Evolutionary conservation across 2,888 invertebrate genomes (phyloP).

Genomic region (Nymphalis polychloros): DNA sequence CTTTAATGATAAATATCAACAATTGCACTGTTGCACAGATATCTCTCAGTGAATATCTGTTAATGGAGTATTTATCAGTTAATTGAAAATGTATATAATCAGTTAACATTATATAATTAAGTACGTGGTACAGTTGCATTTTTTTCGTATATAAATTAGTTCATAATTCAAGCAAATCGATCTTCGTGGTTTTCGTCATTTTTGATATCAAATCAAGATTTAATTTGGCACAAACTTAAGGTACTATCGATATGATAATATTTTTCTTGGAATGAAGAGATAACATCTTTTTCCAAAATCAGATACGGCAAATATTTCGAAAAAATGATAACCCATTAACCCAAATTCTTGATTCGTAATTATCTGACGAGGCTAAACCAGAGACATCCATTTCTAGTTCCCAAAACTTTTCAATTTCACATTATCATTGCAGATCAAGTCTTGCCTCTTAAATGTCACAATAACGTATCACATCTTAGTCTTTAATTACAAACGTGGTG

Average conservation of each 20-base stretch:
- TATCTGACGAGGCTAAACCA: no score
- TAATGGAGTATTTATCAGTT: constrained; percentile 9
- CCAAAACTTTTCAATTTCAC: not conserved
- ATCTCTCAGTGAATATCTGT: not conserved
- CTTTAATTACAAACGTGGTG: constrained; percentile 91
- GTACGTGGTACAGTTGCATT: not conserved
- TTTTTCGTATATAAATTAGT: not conserved
- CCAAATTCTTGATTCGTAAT: no score
- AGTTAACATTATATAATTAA: not conserved
- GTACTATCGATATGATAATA: no score
- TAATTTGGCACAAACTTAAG: no score
- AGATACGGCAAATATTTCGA: no score
- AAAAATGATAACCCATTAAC: no score
- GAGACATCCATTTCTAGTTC: not conserved
- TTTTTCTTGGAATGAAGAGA: no score
- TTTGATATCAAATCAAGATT: no score
- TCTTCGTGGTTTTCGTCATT: no score
- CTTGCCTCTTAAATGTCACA: constrained; percentile 2
- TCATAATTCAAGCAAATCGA: not conserved
- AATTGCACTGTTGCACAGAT: constrained; percentile 12
- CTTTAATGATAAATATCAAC: constrained; percentile 4
- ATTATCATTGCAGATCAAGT: constrained; percentile 3
- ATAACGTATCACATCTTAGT: constrained; percentile 1
- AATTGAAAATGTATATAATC: not conserved
- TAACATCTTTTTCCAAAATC: no score